These are phyloP conservation scores for Idaea aversata DNA, from an alignment of 2,888 invertebrate genomes.

Conservation along the genomic window DNA sequence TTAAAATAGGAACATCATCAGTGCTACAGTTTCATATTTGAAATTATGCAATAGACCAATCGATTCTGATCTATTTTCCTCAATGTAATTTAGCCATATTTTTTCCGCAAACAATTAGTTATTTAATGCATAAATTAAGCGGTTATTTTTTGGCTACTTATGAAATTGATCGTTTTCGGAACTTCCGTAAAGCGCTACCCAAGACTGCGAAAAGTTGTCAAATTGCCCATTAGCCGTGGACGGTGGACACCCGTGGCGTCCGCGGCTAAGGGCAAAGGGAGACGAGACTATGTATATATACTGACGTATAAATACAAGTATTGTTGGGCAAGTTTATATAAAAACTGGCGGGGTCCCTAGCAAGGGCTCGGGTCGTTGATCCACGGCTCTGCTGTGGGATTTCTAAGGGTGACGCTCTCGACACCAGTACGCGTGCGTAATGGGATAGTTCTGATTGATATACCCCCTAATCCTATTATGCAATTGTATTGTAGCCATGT, in stretches of 20 bases:
- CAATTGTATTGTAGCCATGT: background rate
- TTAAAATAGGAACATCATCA: too few species aligned
- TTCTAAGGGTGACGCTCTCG: conserved; percentile 66
- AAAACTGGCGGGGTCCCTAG: conserved; percentile 56
- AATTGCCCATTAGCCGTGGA: conserved; percentile 40
- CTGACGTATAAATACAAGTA: conserved; percentile 25
- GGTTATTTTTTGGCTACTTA: background rate
- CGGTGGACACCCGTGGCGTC: conserved; percentile 17
- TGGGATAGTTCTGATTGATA: conserved; percentile 41
- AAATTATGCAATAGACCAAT: too few species aligned
- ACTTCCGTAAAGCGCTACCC: conserved; percentile 38
- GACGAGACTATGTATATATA: conserved; percentile 34
- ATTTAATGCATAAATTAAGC: too few species aligned
- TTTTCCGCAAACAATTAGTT: background rate
- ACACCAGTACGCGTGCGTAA: conserved; percentile 39
- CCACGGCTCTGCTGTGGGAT: conserved; percentile 55
- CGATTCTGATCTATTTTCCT: too few species aligned
- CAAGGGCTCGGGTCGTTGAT: conserved; percentile 72
- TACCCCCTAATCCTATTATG: conserved; percentile 22
- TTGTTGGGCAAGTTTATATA: conserved; percentile 29
- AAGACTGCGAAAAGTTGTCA: conserved; percentile 38
- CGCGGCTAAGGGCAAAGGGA: conserved; percentile 32
- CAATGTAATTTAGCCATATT: too few species aligned
- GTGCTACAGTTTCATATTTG: too few species aligned
- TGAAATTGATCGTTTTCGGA: conserved; percentile 23